phyloP scores from a whole-genome alignment of 1,140 invertebrate genomes.

The Drosophila quadrilineata region DNA sequence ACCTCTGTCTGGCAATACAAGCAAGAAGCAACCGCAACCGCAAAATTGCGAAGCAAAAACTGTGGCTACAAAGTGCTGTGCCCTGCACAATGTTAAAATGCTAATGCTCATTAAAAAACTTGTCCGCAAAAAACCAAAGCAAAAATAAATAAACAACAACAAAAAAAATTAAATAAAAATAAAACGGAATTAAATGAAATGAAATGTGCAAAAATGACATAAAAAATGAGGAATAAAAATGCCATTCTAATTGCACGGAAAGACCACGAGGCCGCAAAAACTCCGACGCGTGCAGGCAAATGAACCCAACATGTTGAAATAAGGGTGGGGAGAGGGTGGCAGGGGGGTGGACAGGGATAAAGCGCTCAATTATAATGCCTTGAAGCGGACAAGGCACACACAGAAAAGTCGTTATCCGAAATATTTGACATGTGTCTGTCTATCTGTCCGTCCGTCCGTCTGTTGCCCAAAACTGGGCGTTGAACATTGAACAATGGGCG shows the following conservation, averaged over 20 bases:
- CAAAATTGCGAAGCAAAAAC: slow-evolving; percentile 45
- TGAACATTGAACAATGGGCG: neutral
- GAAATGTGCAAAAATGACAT: slow-evolving; percentile 11
- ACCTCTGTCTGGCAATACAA: slow-evolving; percentile 11
- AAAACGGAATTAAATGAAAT: too few species aligned
- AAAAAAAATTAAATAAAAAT: slow-evolving; percentile 26
- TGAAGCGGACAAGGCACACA: slow-evolving; percentile 25
- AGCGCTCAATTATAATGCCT: slow-evolving; percentile 73
- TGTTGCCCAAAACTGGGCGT: too few species aligned
- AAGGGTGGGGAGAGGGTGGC: neutral
- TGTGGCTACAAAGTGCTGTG: slow-evolving; percentile 35
- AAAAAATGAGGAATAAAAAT: slow-evolving; percentile 32
- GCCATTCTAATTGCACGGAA: slow-evolving; percentile 42
- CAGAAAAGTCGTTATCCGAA: slow-evolving; percentile 74
- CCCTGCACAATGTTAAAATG: slow-evolving; percentile 47
- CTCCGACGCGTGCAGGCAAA: slow-evolving; percentile 43
- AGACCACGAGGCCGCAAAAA: slow-evolving; percentile 37
- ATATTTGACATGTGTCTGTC: slow-evolving; percentile 67
- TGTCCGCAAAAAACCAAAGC: too few species aligned
- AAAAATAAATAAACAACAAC: slow-evolving; percentile 22
- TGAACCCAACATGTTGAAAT: slow-evolving; percentile 44
- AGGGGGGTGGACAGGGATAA: slow-evolving; percentile 27
- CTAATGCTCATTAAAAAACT: slow-evolving; percentile 65
- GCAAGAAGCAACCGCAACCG: slow-evolving; percentile 32
- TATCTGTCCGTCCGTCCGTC: neutral